Evolutionary conservation across 2,797 vertebrate genomes (phyloP), one percentile per base, ranked within the genome.

Genomic region (Astyanax mexicanus): DNA sequence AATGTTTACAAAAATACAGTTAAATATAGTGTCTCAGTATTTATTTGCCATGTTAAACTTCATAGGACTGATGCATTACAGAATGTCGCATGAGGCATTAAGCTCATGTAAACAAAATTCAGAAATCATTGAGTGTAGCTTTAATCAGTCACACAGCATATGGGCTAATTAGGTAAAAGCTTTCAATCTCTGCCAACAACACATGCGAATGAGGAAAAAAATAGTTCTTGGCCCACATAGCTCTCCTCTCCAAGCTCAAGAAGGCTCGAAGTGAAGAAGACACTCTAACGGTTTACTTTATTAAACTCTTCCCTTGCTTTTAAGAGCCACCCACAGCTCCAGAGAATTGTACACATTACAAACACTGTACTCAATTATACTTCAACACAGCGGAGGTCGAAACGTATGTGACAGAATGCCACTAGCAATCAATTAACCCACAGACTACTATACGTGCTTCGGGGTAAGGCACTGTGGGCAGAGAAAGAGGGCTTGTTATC

Each of bases 131-230:
- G 11, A 65, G 21, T 21, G 13, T 51, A 64, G 35, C 54, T 38
- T 79, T 81, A 86, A 84, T 89, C 87, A 87, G 84, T 64, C 82
- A 78, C 83, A 32, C 75, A 75, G 78, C 84, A 87, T 88, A 84
- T 89, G 84, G 84, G 74, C 82, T 86, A 83, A 88, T 88, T 88
- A 88, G 83, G 79, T 77, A 70, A 84, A 83, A 83, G 83, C 81
- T 84, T 85, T 84, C 81, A 85, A 82, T 61, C 72, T 57, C 78
- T 84, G 84, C 84, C 88, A 88, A 83, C 64, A 84, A 67, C 83
- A 80, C 52, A 83, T 67, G 80, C 61, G 74, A 38, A 68, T 49
- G 60, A 73, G 62, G 49, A 23, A 29, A 27, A 32, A 69, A 52
- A 45, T 15, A 64, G 52, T 62, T 29, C 67, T 81, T 86, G 82